Evolutionary conservation across 2,797 vertebrate genomes (phyloP), one percentile per base, ranked within the genome.

Genomic region (Semotilus atromaculatus): DNA sequence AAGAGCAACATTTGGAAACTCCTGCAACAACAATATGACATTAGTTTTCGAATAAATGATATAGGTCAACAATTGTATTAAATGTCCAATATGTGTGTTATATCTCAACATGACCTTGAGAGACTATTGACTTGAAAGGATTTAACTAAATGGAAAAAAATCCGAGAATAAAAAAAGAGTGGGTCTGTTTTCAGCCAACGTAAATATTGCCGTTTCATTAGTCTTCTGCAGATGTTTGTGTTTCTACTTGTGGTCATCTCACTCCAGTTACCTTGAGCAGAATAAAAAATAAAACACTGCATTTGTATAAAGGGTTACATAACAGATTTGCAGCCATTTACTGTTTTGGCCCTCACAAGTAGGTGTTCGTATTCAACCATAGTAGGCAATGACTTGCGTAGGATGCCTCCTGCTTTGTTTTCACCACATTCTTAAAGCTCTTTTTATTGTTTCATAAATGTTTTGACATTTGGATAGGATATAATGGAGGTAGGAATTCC

Each of bases 251-350:
- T 90, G 85, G 88, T 81, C 87, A 85, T 88, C 86, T 84, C 76
- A 78, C 84, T 86, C 79, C 82, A 83, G 85, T 80, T 60, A 85
- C 87, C 88, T 87, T 89, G 87, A 89, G 83, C 82, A 91, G 77
- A 89, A 78, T 88, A 84, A 91, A 90, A 88, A 38, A 38, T 3
- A 76, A 92, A 91, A 88, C 26, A 21, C 73, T 89, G 86, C 51
- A 64, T 84, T 93, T 94, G 92, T 93, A 84, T 93, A 93, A 95
- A 91, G 88, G 85, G 92, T 95, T 96, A 93, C 90, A 88, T 95
- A 96, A 96, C 82, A 74, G 92, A 89, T 92, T 90, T 91, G 90
- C 78, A 89, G 85, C 89, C 91, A 90, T 91, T 90, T 89, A 92
- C 90, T 89, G 91, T 26, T 79, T 85, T 88, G 85, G 83, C 86